Evolutionary conservation across 2,113 vertebrate genomes (phyloP), one percentile per base, ranked within the genome.

Genomic region (Rostratula benghalensis): DNA sequence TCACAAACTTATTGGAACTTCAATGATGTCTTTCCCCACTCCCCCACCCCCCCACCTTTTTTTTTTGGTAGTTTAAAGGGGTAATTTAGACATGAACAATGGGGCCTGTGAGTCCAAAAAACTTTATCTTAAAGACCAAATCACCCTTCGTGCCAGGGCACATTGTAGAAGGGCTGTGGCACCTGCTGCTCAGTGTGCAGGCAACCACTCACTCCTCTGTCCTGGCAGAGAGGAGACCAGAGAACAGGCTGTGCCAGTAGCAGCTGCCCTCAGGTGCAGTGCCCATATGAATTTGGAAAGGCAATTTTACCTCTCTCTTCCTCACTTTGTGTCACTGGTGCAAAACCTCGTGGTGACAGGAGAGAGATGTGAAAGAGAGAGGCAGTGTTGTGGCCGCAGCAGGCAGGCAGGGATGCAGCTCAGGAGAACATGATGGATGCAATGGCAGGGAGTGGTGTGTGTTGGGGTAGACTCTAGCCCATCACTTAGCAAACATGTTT

Each of bases 271-370:
- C 6, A 3, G 50, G 18, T 1, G 2, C 28, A 11, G 8, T 3
- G 4, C 27, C n/a, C 0, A 0, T 17, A 35, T 1, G 12, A 63
- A 64, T 63, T 48, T 60, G 43, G 71, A 88, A 83, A 83, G 43
- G 33, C n/a, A 41, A 27, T 71, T 92, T 71, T 50, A 63, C 17
- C 31, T 45, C 4, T 77, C 11, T 60, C 39, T 68, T 11, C 28
- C 45, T 43, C 13, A 2, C 28, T 89, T 86, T 4, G 0, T 25
- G 13, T 59, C 13, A 1, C 37, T 57, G 24, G 19, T 61, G 24
- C 31, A n/a, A 70, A 76, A 9, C 33, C 31, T 54, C 6, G 10
- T 2, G 9, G n/a, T 77, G 30, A 20, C 2, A 28, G 37, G 5
- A 21, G 30, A 13, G 11, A 46, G 51, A 19, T 12, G 25, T 0